Conservation (phyloP, 2,888 invertebrate genomes). For the Catocala sponsa region DNA sequence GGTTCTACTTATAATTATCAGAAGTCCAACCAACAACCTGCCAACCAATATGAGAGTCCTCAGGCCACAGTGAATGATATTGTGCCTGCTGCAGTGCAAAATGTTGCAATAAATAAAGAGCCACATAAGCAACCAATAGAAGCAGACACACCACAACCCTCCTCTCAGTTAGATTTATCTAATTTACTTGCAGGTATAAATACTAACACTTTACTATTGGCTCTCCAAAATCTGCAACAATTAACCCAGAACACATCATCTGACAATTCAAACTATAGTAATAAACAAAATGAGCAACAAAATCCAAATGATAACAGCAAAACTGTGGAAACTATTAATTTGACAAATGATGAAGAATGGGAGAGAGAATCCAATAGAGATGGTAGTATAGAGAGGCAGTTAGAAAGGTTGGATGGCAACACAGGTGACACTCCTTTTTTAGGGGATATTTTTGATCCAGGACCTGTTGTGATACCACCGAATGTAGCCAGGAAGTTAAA, state of each 20-base stretch:
- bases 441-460: slow-evolving; percentile 84
- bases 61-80: slow-evolving; percentile 15
- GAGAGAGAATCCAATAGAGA: slow-evolving; percentile 78
- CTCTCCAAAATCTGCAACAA: slow-evolving; percentile 81
- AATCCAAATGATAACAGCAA: slow-evolving; percentile 37
- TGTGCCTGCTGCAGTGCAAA: slow-evolving; percentile 22
- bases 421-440: slow-evolving; percentile 81
- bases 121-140: slow-evolving; percentile 20
- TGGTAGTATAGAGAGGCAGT: slow-evolving; percentile 76
- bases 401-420: slow-evolving; percentile 73
- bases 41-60: slow-evolving; percentile 23
- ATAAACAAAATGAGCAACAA: slow-evolving; percentile 42
- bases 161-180: slow-evolving; percentile 66
- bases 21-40: slow-evolving; percentile 20
- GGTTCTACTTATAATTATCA: slow-evolving; percentile 24
- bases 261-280: slow-evolving; percentile 30
- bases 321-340: slow-evolving; percentile 74
- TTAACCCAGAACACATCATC: slow-evolving; percentile 60
- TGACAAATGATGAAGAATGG: slow-evolving; percentile 83
- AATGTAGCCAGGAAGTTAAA: slow-evolving; percentile 71
- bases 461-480: slow-evolving; percentile 69
- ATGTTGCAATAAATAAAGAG: slow-evolving; percentile 21
- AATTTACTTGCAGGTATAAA: slow-evolving; percentile 77
- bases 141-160: slow-evolving; percentile 47
- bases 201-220: slow-evolving; percentile 75